Percentiles rank a stretch among this genome's conserved stretches.
These are phyloP conservation scores for Isichthys henryi DNA, from an alignment of 2,113 vertebrate species.

Conservation along the genomic window DNA sequence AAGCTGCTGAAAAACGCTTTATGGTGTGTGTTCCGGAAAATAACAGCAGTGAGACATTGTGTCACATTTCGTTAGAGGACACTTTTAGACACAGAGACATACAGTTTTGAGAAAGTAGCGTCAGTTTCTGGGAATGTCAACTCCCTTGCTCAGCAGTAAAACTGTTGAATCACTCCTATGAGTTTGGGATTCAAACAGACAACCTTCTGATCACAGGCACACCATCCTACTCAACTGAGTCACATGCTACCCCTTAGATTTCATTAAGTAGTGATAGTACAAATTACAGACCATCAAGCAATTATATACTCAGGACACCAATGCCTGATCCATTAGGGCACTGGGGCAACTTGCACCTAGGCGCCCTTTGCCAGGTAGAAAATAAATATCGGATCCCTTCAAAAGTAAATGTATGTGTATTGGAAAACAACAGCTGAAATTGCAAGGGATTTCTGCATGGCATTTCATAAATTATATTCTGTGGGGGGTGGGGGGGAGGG, in stretches of 20 bases:
- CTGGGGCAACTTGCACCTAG: background rate
- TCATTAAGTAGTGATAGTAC: background rate
- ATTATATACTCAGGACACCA: background rate
- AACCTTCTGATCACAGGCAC: background rate
- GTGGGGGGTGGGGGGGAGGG: background rate
- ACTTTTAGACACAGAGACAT: background rate
- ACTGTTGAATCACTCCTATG: background rate
- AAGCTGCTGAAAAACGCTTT: background rate
- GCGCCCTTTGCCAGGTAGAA: background rate
- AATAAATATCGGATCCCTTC: background rate
- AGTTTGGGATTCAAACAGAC: background rate
- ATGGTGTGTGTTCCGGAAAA: background rate
- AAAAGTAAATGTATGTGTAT: background rate
- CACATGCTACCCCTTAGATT: background rate
- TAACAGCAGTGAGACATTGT: background rate
- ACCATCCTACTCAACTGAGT: background rate
- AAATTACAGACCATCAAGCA: background rate
- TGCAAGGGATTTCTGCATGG: background rate
- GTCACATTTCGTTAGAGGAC: background rate
- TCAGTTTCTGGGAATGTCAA: background rate
- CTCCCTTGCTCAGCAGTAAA: background rate
- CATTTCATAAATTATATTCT: background rate
- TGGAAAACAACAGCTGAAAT: background rate
- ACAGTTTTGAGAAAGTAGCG: background rate
- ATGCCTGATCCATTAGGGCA: background rate